Evolutionary conservation across 2,113 vertebrate genomes (phyloP).

Genomic region (Piprites chloris): DNA sequence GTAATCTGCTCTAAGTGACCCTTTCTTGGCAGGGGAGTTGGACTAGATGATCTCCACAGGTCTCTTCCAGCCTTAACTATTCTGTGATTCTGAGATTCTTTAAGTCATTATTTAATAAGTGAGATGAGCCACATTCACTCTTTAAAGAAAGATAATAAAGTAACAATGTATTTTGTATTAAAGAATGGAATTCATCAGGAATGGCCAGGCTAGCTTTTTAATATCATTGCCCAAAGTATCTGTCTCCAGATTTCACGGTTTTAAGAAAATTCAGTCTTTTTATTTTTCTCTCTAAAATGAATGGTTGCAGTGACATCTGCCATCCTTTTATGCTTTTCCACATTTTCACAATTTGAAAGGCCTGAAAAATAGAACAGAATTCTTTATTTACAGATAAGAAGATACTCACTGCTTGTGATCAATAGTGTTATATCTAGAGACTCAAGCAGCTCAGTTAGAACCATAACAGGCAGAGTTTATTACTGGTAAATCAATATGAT

Average conservation of each 20-base stretch:
- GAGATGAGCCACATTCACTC: not conserved
- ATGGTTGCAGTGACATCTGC: not conserved
- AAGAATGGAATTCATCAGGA: not conserved
- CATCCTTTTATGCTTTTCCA: not conserved
- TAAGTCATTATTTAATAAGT: not conserved
- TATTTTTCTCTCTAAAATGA: not conserved
- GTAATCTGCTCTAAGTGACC: not conserved
- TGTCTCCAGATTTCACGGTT: not conserved
- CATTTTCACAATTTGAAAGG: conserved; percentile 21
- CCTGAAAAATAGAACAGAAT: conserved; percentile 15
- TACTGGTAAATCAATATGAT: conserved; percentile 64
- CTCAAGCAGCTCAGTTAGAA: conserved; percentile 49
- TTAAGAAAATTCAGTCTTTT: not conserved
- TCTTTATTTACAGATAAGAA: conserved; percentile 65
- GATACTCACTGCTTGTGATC: conserved; percentile 41
- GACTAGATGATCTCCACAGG: too few relatives aligned
- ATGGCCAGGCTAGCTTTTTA: not conserved
- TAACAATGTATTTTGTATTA: not conserved
- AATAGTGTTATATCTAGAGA: conserved; percentile 53
- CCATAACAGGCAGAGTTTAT: conserved; percentile 46
- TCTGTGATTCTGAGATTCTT: not conserved
- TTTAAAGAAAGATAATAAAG: not conserved
- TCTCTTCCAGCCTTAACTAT: not conserved
- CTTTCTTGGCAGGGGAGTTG: not conserved
- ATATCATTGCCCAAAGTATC: not conserved